Evolutionary conservation across 2,888 invertebrate genomes (phyloP).

Genomic region (Artemia sinica): DNA sequence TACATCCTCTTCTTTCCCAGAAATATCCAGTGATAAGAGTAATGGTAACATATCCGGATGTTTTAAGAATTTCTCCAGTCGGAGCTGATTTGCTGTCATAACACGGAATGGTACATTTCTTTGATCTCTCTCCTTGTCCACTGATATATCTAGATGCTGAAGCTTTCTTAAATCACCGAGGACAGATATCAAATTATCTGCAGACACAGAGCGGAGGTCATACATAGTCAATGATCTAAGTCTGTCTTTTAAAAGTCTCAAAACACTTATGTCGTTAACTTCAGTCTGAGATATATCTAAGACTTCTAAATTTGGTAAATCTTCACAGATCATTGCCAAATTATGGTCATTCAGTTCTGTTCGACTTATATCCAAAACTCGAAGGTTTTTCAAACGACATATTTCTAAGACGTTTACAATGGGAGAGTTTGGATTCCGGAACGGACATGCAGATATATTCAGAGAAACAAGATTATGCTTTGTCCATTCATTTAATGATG

Average conservation of each 20-base stretch:
- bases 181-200: constrained; percentile 34
- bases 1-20: constrained; percentile 39
- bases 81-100: constrained; percentile 27
- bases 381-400: constrained; percentile 32
- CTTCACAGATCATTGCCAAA: constrained; percentile 45
- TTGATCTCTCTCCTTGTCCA: constrained; percentile 36
- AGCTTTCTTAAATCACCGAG: constrained; percentile 38
- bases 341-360: constrained; percentile 50
- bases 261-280: constrained; percentile 43
- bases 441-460: constrained; percentile 44
- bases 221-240: constrained; percentile 43
- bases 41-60: constrained; percentile 34
- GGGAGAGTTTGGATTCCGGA: constrained; percentile 34
- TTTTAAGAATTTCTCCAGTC: constrained; percentile 30
- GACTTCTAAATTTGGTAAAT: constrained; percentile 43
- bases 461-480: constrained; percentile 41
- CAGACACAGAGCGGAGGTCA: constrained; percentile 35
- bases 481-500: constrained; percentile 48
- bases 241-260: constrained; percentile 39
- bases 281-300: constrained; percentile 47
- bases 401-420: constrained; percentile 39
- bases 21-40: constrained; percentile 44
- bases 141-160: constrained; percentile 41
- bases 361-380: constrained; percentile 43
- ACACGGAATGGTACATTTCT: constrained; percentile 35